Base-by-base conservation (phyloP, 1,140 invertebrate species). In the Anastrepha ludens region DNA sequence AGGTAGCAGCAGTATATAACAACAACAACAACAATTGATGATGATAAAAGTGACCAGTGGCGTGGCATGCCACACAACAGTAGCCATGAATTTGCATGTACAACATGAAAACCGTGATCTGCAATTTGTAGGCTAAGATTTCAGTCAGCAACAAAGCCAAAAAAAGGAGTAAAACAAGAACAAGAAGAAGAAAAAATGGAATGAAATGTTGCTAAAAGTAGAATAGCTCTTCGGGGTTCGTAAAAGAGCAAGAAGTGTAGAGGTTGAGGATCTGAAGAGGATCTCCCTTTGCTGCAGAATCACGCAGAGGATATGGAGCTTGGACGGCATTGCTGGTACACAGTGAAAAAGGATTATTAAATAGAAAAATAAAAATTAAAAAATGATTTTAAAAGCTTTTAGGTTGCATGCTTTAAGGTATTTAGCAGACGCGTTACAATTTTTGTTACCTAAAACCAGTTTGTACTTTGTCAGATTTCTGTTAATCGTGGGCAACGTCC, bases 71-170 rank as follows among this genome's bases (percentile, higher is more conserved):
- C 39, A 81, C 87, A 85, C 87, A 67, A 88, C 91, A 91, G 91
- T 92, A 92, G 91, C 91, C 92, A 92, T 92, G 91, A 92, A 92
- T 92, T 92, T 92, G 89, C 91, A 92, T 92, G 91, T 92, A 91
- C 88, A 91, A 92, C 91, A 92, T 91, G 91, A 91, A 92, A 92
- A 91, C 91, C 91, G 91, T 92, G 91, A 92, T 92, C 91, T 91
- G 88, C 91, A 92, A 92, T 92, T 92, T 92, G 88, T 88, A 88
- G 86, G 44, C 87, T 62, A 86, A 86, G 85, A 86, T 62, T 86
- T 86, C 74, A 81, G 74, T 81, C 7, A 81, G 17, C 11, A 74
- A 41, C 70, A 47, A 44, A 81, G 29, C 29, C 2, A 81, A 81
- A 81, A 58, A 81, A 74, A 29, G 20, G 15, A 1, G 13, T 55